phyloP scores from a whole-genome alignment of 2,888 invertebrate species.

The Harpalus rufipes region DNA sequence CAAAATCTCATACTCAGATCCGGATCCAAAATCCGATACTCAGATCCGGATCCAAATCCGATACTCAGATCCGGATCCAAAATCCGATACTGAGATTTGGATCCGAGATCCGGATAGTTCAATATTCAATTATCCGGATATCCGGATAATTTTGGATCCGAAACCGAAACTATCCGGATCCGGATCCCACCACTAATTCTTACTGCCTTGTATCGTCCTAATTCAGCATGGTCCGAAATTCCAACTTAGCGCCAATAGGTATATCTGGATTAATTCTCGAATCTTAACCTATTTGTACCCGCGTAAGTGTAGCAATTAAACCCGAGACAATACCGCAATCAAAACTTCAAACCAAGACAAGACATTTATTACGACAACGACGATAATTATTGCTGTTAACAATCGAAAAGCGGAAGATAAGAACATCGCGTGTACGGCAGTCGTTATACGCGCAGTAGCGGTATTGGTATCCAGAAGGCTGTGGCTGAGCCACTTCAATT shows the following conservation, averaged over 20 bases:
- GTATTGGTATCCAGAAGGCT: slow-evolving; percentile 50
- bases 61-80: no score
- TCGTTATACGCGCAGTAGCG: slow-evolving; percentile 54
- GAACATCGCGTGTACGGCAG: slow-evolving; percentile 39
- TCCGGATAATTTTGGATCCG: no score
- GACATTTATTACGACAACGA: slow-evolving; percentile 59
- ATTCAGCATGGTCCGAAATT: neutral
- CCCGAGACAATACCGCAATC: slow-evolving; percentile 55
- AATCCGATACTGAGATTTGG: no score
- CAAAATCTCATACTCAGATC: no score
- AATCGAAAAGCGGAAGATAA: slow-evolving; percentile 56
- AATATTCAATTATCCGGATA: no score
- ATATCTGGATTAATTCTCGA: slow-evolving; percentile 37
- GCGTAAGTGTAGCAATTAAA: slow-evolving; percentile 53
- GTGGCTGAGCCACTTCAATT: slow-evolving; percentile 47
- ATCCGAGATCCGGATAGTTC: no score
- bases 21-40: no score
- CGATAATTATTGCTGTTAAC: slow-evolving; percentile 55
- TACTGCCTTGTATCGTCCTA: no score
- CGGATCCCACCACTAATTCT: no score
- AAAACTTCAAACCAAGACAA: slow-evolving; percentile 49
- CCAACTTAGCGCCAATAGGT: slow-evolving; percentile 11
- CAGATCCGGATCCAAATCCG: no score
- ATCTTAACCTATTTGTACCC: slow-evolving; percentile 44
- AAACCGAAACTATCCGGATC: no score